Evolutionary conservation across 1,140 invertebrate genomes (phyloP).

Genomic region (Nymphalis io): DNA sequence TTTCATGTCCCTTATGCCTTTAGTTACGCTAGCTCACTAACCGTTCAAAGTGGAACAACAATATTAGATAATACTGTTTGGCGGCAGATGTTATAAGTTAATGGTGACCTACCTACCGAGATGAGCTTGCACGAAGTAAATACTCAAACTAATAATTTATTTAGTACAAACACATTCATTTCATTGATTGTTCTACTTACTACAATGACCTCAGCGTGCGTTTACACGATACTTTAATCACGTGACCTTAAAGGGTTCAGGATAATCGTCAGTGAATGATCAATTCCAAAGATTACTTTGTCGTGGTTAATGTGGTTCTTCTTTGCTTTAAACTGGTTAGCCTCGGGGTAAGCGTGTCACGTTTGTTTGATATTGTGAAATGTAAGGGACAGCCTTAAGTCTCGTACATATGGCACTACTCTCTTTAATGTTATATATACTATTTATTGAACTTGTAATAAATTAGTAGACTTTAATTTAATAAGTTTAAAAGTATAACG

Average conservation of each 20-base stretch:
- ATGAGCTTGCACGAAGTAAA: no score
- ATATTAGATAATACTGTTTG: no score
- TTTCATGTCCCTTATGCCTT: no score
- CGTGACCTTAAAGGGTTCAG: slow-evolving; percentile 6
- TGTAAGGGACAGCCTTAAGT: background rate
- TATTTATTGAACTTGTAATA: background rate
- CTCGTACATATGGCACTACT: background rate
- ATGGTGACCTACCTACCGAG: no score
- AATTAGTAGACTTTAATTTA: background rate
- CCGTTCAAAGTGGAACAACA: no score
- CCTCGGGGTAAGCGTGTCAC: slow-evolving; percentile 2
- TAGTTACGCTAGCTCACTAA: no score
- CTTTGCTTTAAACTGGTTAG: slow-evolving; percentile 2
- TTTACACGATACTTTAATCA: background rate
- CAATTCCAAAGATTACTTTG: slow-evolving; percentile 10
- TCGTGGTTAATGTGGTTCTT: slow-evolving; percentile 4
- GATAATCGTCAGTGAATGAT: background rate
- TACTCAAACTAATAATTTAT: no score
- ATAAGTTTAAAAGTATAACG: background rate
- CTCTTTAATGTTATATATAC: background rate
- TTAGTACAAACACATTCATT: no score
- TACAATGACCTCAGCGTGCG: background rate
- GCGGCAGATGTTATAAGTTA: no score
- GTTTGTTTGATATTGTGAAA: slow-evolving; percentile 7
- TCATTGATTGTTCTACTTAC: background rate